Evolutionary conservation across 1,140 invertebrate genomes (phyloP), one percentile per base, ranked within the genome.

Genomic region (Orussus abietinus): DNA sequence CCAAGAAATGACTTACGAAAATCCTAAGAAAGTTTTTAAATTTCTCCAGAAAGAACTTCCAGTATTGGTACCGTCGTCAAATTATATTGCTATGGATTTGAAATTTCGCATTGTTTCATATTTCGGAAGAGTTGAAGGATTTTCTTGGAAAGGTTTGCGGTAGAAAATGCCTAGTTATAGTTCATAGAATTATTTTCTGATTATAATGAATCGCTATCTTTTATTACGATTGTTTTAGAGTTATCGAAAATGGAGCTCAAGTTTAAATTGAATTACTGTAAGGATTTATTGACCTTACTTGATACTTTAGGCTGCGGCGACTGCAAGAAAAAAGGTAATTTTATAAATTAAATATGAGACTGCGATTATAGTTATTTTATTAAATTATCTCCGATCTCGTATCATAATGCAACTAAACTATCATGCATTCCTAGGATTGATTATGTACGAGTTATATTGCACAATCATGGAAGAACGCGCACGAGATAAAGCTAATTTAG

Each of bases 251-350:
- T 33, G 12, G 61, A 69, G 30, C 45, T 71, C 10, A 28, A 51
- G 14, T 36, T 53, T 7, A 71, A 71, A 46, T 44, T 38, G 11
- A 26, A 47, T 14, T 67, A 55, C 28, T 69, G 66, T 22, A 37
- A 56, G 6, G 57, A 67, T 42, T 40, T 69, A 34, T 36, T 71
- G 5, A 14, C 37, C 10, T n/a, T 44, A 1, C 46, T 69, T 11
- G 46, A 69, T 14, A 18, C 13, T 46, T 40, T 71, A 9, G 45
- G 43, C 20, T 58, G 52, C 35, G 68, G 68, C 13, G 50, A 64
- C 30, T 67, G 58, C 36, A 64, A 59, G 32, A 66, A 61, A 42
- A 69, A 55, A 53, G 68, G 66, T 71, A 53, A 33, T 17, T 3
- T 41, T 38, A 30, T 22, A 29, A 25, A 38, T 22, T 21, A 1